Conservation (phyloP, 2,113 vertebrate genomes). For the Zosterops pallidus region DNA sequence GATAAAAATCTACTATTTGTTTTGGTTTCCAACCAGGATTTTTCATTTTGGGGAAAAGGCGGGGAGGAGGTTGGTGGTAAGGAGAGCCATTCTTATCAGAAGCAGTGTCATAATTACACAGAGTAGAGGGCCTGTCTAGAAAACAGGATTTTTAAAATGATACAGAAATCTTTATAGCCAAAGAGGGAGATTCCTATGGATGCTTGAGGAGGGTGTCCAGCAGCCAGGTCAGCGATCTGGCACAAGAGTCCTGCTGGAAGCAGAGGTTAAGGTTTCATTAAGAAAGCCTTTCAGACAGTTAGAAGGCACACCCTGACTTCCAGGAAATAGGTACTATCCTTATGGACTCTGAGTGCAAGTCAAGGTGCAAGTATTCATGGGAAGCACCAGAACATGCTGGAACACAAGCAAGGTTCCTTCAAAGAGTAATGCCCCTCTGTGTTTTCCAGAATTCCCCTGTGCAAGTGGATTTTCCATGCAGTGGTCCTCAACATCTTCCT, state of each 20-base stretch:
- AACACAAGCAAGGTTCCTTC: neutral
- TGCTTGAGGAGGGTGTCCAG: neutral
- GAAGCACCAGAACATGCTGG: neutral
- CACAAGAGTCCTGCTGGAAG: neutral
- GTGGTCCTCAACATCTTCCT: neutral
- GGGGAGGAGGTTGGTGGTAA: conserved; percentile 1
- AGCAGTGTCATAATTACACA: neutral
- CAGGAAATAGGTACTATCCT: neutral
- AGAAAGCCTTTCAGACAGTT: neutral
- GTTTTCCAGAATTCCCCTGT: neutral
- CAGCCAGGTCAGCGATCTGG: accelerated
- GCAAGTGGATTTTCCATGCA: neutral
- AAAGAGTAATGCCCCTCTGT: accelerated
- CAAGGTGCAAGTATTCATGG: neutral
- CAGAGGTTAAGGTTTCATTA: neutral
- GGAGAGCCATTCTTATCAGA: neutral
- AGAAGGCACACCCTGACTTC: neutral
- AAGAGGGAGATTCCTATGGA: neutral
- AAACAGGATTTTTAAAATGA: neutral
- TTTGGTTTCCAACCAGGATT: conserved; percentile 55
- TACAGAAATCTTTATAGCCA: neutral
- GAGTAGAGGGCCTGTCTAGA: neutral
- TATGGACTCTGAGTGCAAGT: neutral
- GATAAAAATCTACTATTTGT: conserved; percentile 63
- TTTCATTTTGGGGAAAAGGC: conserved; percentile 12